Conservation (phyloP, 2,797 vertebrate species). For the Acrossocheilus wenchowensis region DNA sequence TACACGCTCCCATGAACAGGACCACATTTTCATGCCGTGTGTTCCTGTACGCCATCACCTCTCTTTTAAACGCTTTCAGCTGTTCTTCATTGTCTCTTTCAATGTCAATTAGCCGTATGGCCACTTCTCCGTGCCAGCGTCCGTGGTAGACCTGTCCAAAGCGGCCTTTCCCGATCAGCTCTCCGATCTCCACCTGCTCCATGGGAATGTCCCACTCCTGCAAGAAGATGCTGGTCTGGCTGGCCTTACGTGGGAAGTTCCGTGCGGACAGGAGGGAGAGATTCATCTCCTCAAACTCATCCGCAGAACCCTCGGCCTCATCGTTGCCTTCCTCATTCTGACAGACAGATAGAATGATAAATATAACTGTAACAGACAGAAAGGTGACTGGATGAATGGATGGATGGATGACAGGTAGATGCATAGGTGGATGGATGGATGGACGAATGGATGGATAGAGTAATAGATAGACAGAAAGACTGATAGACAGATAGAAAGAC, state of each 20-base stretch:
- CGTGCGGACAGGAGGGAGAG: slow-evolving; percentile 92
- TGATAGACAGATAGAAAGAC: background rate
- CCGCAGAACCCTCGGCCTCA: slow-evolving; percentile 89
- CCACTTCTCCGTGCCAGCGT: slow-evolving; percentile 97
- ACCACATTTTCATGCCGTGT: slow-evolving; percentile 98
- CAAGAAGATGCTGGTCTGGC: slow-evolving; percentile 99
- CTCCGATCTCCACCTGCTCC: slow-evolving; percentile 95
- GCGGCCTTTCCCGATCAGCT: slow-evolving; percentile 96
- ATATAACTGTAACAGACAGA: background rate
- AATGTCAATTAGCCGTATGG: slow-evolving; percentile 96
- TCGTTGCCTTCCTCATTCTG: slow-evolving; percentile 92
- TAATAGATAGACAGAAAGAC: background rate
- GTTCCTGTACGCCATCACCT: slow-evolving; percentile 98
- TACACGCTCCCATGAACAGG: slow-evolving; percentile 98
- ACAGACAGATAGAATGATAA: background rate
- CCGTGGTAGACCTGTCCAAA: slow-evolving; percentile 97
- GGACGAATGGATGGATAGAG: background rate
- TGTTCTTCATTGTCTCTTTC: slow-evolving; percentile 98
- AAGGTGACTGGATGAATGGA: background rate
- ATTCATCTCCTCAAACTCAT: slow-evolving; percentile 99
- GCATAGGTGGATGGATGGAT: background rate
- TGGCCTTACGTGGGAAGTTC: slow-evolving; percentile 97
- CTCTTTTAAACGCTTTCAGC: slow-evolving; percentile 96
- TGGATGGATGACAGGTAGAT: background rate
- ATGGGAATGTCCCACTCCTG: slow-evolving; percentile 99